These are phyloP conservation scores for Taurulus bubalis DNA, from an alignment of 2,113 vertebrate species.

Conservation along the genomic window DNA sequence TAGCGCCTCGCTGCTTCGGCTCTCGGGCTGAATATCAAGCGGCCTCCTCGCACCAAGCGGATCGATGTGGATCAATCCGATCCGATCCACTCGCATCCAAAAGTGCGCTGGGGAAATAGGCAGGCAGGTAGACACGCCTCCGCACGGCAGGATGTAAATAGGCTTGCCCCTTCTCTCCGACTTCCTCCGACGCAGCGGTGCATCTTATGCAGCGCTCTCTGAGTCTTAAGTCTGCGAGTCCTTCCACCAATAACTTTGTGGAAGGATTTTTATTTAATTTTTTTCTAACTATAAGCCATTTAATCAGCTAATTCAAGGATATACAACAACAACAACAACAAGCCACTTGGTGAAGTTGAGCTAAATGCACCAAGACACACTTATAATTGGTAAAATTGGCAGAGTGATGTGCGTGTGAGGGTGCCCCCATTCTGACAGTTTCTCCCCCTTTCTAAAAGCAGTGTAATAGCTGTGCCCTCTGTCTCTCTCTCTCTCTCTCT, in stretches of 20 bases:
- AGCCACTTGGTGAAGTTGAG: conserved; percentile 28
- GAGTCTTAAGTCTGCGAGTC: neutral
- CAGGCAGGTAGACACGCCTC: conserved; percentile 24
- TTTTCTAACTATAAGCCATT: conserved; percentile 10
- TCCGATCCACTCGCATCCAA: conserved; percentile 72
- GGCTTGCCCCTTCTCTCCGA: too few species aligned
- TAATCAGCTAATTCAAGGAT: conserved; percentile 41
- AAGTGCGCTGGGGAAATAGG: conserved; percentile 38
- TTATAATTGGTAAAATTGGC: conserved; percentile 49
- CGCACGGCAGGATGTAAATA: conserved; percentile 4
- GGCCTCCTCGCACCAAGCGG: conserved; percentile 48
- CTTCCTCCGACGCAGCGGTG: conserved; percentile 4
- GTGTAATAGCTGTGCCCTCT: conserved; percentile 66
- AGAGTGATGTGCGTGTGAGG: conserved; percentile 24
- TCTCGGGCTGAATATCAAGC: conserved; percentile 74
- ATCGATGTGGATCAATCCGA: conserved; percentile 71
- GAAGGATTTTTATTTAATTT: neutral
- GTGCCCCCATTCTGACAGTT: conserved; percentile 20
- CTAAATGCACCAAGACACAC: conserved; percentile 50
- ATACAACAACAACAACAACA: conserved; percentile 44
- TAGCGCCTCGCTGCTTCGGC: conserved; percentile 63
- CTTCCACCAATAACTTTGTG: conserved; percentile 17
- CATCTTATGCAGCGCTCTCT: conserved; percentile 9
- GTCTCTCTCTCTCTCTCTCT: conserved; percentile 45
- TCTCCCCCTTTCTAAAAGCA: conserved; percentile 46